A percentile compares a stretch with the other conserved stretches of the same genome.
These are phyloP conservation scores for Argentina silus DNA, from an alignment of 2,797 vertebrate genomes.

Conservation along the genomic window DNA sequence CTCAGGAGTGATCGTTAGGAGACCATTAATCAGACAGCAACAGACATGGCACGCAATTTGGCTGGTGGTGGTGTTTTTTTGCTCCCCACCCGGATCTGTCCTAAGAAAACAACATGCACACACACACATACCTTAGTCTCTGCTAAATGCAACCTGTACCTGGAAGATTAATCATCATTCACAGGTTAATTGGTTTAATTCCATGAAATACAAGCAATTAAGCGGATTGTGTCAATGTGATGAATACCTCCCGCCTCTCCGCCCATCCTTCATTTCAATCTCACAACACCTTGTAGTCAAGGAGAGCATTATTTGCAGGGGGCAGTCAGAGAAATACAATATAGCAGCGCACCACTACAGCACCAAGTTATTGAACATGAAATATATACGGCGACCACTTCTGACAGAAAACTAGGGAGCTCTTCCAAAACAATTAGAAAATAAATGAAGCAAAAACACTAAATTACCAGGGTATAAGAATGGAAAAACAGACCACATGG, in stretches of 20 bases:
- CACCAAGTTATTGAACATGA: neutral
- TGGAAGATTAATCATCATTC: slow-evolving; percentile 35
- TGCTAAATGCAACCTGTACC: slow-evolving; percentile 6
- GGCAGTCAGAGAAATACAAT: neutral
- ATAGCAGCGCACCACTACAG: neutral
- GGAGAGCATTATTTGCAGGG: neutral
- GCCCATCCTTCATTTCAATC: slow-evolving; percentile 6
- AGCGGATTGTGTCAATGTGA: slow-evolving; percentile 26
- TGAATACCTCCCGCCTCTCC: slow-evolving; percentile 23
- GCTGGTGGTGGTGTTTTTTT: neutral
- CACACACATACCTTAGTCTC: slow-evolving; percentile 9
- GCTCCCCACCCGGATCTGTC: neutral
- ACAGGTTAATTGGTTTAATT: slow-evolving; percentile 35
- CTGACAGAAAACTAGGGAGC: neutral
- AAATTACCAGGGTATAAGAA: neutral
- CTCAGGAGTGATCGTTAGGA: slow-evolving; percentile 33
- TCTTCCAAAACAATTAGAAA: neutral
- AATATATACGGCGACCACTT: too few relatives aligned
- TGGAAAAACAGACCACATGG: neutral
- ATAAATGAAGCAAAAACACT: slow-evolving; percentile 13
- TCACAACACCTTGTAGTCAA: slow-evolving; percentile 8
- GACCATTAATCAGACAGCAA: slow-evolving; percentile 46
- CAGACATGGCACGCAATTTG: slow-evolving; percentile 32
- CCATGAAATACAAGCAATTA: slow-evolving; percentile 45
- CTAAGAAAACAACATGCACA: slow-evolving; percentile 16